Percentiles rank a stretch among this genome's conserved stretches.
Conservation (phyloP, 2,888 invertebrate genomes). For the Zele albiditarsus region DNA sequence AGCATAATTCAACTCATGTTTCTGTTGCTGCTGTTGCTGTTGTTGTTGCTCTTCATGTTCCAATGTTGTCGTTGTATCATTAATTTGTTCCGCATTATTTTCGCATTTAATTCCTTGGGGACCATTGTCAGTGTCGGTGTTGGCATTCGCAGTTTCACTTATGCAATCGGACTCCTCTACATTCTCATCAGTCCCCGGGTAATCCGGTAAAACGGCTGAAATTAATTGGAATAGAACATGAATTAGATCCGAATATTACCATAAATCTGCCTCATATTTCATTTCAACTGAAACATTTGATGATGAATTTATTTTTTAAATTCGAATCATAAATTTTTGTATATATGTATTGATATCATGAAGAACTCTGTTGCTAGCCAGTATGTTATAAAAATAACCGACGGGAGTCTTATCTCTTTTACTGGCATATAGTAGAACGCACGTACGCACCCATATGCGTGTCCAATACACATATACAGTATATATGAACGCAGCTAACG, state of each 20-base stretch:
- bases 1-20: slow-evolving; percentile 50
- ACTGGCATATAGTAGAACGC: slow-evolving; percentile 51
- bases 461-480: background rate
- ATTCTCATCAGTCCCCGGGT: slow-evolving; percentile 43
- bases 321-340: background rate
- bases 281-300: too few species aligned
- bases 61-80: slow-evolving; percentile 40
- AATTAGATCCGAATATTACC: too few species aligned
- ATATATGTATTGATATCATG: slow-evolving; percentile 37
- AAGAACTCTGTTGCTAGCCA: slow-evolving; percentile 65
- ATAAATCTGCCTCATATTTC: too few species aligned
- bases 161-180: slow-evolving; percentile 43
- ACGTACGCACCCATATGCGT: slow-evolving; percentile 36
- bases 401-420: slow-evolving; percentile 58
- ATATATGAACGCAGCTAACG: background rate
- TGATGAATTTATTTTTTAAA: too few species aligned
- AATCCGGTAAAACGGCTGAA: slow-evolving; percentile 49
- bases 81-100: slow-evolving; percentile 39
- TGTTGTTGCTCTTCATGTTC: slow-evolving; percentile 47
- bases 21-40: slow-evolving; percentile 54
- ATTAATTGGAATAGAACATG: slow-evolving; percentile 25
- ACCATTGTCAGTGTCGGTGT: slow-evolving; percentile 45
- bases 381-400: slow-evolving; percentile 65
- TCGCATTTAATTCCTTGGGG: slow-evolving; percentile 46
- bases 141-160: slow-evolving; percentile 41